Percentiles rank a stretch among this genome's conserved stretches.
Evolutionary conservation across 2,888 invertebrate species (phyloP).

Genomic region (Drosophila atroscutellata): DNA sequence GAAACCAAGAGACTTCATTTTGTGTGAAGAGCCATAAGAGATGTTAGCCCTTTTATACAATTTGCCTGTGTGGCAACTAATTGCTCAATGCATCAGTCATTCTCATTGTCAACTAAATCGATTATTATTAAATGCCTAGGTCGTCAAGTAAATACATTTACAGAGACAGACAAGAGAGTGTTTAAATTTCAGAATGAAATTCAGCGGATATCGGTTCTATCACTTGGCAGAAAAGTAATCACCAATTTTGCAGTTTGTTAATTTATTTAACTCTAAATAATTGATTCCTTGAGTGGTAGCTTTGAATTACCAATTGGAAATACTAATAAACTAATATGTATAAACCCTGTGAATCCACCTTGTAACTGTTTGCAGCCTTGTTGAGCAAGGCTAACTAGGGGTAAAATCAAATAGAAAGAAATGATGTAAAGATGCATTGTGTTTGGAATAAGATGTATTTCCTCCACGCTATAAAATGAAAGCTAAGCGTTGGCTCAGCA

Average conservation of each 20-base stretch:
- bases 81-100: conserved; percentile 36
- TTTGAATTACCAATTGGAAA: background rate
- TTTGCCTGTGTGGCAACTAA: background rate
- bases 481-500: conserved; percentile 47
- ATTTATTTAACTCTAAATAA: background rate
- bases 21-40: background rate
- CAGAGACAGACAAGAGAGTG: background rate
- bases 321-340: background rate
- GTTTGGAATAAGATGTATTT: conserved; percentile 54
- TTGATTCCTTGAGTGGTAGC: background rate
- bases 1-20: conserved; percentile 22
- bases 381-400: conserved; percentile 19
- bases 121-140: background rate
- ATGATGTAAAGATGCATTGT: conserved; percentile 15
- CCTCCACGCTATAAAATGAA: conserved; percentile 48
- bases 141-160: background rate
- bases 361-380: conserved; percentile 27
- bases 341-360: conserved; percentile 3
- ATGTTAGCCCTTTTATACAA: conserved; percentile 4
- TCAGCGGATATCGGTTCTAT: background rate
- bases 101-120: conserved; percentile 12
- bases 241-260: background rate
- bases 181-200: background rate
- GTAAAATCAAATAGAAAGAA: conserved; percentile 23
- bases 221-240: background rate